phyloP scores from a whole-genome alignment of 2,797 vertebrate species.

The Bryconaethiops microstoma region DNA sequence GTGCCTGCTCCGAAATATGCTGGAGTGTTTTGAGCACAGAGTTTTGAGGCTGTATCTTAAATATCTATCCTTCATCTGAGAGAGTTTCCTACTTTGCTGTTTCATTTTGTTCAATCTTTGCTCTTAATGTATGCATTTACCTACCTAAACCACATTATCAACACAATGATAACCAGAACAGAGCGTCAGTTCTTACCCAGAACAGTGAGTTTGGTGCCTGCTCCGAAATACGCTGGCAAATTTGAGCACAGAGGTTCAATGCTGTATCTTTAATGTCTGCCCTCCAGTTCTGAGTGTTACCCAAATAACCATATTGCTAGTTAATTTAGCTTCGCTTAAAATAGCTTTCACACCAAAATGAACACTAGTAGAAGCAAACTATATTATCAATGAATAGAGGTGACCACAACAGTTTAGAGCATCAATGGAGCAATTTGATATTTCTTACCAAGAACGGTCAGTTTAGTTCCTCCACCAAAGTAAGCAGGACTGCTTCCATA shows the following conservation, averaged over 20 bases:
- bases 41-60: conserved; percentile 46
- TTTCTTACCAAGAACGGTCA: conserved; percentile 75
- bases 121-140: not conserved
- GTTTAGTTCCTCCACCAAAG: conserved; percentile 71
- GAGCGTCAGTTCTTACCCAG: conserved; percentile 68
- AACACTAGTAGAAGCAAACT: not conserved
- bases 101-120: not conserved
- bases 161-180: too few species aligned
- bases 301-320: too few species aligned
- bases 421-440: conserved; percentile 31
- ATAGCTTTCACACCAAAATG: too few species aligned
- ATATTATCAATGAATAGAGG: not conserved
- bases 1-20: conserved; percentile 75
- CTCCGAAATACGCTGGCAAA: conserved; percentile 66
- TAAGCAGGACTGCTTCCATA: conserved; percentile 25
- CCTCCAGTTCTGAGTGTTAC: not conserved
- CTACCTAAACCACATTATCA: too few species aligned
- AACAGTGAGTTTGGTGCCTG: conserved; percentile 78
- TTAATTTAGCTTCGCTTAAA: too few species aligned
- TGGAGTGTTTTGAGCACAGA: conserved; percentile 58
- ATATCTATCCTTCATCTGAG: not conserved
- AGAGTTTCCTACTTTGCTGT: not conserved
- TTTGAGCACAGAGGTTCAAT: conserved; percentile 58
- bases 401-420: not conserved
- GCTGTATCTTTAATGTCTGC: conserved; percentile 45